Evolutionary conservation across 1,140 invertebrate genomes (phyloP).

Genomic region (Melanaphis sacchari): DNA sequence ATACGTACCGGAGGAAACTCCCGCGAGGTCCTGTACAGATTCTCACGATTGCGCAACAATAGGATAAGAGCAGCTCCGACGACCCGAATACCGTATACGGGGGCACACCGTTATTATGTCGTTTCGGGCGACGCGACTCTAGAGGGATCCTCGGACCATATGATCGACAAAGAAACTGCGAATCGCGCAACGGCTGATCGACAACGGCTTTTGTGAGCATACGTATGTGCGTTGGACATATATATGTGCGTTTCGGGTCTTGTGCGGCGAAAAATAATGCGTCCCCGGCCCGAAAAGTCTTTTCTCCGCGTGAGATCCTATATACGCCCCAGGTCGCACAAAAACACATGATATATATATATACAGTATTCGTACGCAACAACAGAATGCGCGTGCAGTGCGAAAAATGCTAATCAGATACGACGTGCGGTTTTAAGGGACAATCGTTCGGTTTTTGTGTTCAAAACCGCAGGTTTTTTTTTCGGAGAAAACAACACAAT

Average conservation of each 20-base stretch:
- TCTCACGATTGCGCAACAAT: slow-evolving; percentile 51
- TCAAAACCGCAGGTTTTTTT: background rate
- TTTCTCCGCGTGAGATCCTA: slow-evolving; percentile 8
- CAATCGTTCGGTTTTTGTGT: background rate
- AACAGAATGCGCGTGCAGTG: background rate
- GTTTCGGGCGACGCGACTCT: background rate
- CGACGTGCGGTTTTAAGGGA: background rate
- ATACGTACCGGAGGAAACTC: background rate
- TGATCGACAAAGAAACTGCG: slow-evolving; percentile 11
- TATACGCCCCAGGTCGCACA: background rate
- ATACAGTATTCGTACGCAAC: background rate
- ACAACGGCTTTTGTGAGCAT: background rate
- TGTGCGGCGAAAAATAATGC: background rate
- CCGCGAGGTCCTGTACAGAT: background rate
- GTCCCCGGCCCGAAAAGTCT: background rate
- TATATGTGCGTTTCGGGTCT: background rate
- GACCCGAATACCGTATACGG: background rate
- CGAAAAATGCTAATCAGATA: slow-evolving; percentile 6
- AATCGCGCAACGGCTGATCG: background rate
- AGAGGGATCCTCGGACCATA: background rate
- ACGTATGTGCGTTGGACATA: background rate
- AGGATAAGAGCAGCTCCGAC: background rate
- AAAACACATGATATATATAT: background rate
- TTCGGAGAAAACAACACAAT: background rate
- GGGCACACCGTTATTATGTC: slow-evolving; percentile 24